These are phyloP conservation scores for Trachelus stipa DNA, from an alignment of 2,888 invertebrate species.

Conservation along the genomic window DNA sequence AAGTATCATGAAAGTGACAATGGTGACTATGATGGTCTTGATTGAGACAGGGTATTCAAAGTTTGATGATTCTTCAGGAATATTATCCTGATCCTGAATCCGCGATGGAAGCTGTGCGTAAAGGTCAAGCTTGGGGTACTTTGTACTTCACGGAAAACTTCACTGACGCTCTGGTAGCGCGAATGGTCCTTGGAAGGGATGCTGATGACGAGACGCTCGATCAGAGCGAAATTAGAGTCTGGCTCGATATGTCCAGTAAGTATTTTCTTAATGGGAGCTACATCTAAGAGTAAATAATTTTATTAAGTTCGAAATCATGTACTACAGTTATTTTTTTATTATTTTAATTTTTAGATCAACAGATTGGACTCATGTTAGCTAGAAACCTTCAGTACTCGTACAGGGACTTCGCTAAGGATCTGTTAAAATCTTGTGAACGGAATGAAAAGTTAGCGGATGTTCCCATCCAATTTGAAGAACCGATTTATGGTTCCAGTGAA, in stretches of 20 bases:
- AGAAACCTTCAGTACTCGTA: constrained; percentile 88
- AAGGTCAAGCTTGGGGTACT: constrained; percentile 89
- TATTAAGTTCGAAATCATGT: too few species aligned
- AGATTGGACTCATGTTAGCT: constrained; percentile 91
- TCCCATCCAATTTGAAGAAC: constrained; percentile 88
- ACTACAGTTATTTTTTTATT: too few species aligned
- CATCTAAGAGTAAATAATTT: too few species aligned
- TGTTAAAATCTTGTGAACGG: constrained; percentile 79
- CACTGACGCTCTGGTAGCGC: constrained; percentile 85
- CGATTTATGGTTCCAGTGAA: constrained; percentile 88
- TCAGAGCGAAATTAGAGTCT: constrained; percentile 88
- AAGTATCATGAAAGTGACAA: constrained; percentile 27
- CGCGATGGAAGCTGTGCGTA: constrained; percentile 79
- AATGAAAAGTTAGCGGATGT: constrained; percentile 90
- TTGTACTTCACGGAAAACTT: constrained; percentile 91
- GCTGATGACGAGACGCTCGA: constrained; percentile 89
- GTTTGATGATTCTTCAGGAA: constrained; percentile 51
- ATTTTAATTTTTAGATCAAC: constrained; percentile 76
- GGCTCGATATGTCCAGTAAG: constrained; percentile 92
- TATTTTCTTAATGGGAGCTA: constrained; percentile 23
- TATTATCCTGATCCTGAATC: constrained; percentile 76
- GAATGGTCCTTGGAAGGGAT: constrained; percentile 83
- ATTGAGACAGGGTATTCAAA: neutral
- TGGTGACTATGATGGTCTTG: too few species aligned
- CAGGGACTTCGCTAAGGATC: constrained; percentile 81